phyloP scores from a whole-genome alignment of 2,113 vertebrate species.

The Pica pica region DNA sequence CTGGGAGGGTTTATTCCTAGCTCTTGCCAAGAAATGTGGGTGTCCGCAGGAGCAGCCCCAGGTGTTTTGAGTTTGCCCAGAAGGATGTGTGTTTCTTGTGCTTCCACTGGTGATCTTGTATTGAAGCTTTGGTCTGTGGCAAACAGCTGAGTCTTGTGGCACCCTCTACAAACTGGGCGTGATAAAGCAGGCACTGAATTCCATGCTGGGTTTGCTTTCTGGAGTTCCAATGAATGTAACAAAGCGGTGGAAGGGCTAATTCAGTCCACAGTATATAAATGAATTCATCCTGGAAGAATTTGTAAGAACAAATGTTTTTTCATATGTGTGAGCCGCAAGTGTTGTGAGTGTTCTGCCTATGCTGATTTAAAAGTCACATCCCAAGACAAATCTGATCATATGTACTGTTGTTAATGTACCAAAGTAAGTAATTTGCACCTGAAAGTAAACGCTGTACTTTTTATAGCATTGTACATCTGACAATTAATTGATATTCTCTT shows the following conservation, averaged over 20 bases:
- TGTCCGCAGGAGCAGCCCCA: not conserved
- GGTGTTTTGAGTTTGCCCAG: not conserved
- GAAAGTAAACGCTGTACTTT: not conserved
- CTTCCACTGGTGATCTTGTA: not conserved
- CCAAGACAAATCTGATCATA: not conserved
- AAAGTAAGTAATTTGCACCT: not conserved
- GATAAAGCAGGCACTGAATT: not conserved
- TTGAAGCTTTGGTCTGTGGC: not conserved
- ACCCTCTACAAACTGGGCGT: not conserved
- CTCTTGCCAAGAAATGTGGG: not conserved
- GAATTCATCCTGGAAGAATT: not conserved
- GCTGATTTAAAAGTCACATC: not conserved
- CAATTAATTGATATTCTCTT: not conserved
- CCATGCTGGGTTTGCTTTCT: not conserved
- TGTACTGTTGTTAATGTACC: not conserved
- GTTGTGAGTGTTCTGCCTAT: not conserved
- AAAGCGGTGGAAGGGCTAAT: not conserved
- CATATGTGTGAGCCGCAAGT: accelerated
- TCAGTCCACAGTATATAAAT: not conserved
- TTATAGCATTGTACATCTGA: not conserved
- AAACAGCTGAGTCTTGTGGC: not conserved
- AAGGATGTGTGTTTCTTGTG: not conserved
- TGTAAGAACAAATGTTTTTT: not conserved
- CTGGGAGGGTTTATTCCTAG: not conserved
- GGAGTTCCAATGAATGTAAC: accelerated